phyloP scores from a whole-genome alignment of 2,888 invertebrate species.

The Lycophotia porphyrea region DNA sequence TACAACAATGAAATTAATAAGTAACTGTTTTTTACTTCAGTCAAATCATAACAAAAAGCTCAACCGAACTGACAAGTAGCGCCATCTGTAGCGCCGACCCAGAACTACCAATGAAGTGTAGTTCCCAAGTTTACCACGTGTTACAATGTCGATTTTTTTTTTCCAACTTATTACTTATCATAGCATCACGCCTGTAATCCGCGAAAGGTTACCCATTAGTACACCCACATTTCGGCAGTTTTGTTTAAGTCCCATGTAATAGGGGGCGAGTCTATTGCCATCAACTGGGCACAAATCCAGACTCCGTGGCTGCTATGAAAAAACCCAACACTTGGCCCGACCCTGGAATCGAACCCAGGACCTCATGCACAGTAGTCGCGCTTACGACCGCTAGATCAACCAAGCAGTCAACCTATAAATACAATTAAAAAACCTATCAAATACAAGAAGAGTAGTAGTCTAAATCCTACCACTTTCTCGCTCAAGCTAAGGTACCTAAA shows the following conservation, averaged over 20 bases:
- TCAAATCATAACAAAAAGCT: not conserved
- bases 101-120: slow-evolving; percentile 25
- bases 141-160: not conserved
- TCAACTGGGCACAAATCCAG: too few species aligned
- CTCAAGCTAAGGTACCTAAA: not conserved
- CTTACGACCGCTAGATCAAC: too few species aligned
- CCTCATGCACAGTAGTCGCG: too few species aligned
- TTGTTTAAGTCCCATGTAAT: too few species aligned
- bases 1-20: not conserved
- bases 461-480: not conserved
- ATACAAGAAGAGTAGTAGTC: not conserved
- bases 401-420: too few species aligned
- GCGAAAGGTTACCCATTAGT: too few species aligned
- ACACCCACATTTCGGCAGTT: too few species aligned
- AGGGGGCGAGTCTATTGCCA: too few species aligned
- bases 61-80: not conserved
- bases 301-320: too few species aligned
- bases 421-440: not conserved
- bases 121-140: slow-evolving; percentile 1
- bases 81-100: slow-evolving; percentile 36
- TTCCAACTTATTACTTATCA: not conserved
- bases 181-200: too few species aligned
- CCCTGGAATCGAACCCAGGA: too few species aligned
- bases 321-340: too few species aligned
- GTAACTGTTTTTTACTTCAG: not conserved